These are phyloP conservation scores for Trididemnum miniatum DNA, from an alignment of 23 tunicate genomes.

Conservation along the genomic window DNA sequence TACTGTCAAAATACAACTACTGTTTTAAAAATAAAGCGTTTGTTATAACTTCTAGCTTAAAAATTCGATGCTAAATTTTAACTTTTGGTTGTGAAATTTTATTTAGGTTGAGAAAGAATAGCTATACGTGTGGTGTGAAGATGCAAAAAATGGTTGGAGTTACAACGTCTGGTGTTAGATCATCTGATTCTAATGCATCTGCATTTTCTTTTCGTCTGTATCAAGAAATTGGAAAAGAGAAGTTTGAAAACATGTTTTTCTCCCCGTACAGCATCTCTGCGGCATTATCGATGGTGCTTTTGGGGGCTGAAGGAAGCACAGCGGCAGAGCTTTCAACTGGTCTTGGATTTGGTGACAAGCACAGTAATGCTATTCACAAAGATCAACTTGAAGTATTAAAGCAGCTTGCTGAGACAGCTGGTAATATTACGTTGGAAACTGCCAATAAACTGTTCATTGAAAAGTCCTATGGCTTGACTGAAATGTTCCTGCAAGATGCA, in stretches of 20 bases:
- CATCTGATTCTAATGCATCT: too few species aligned
- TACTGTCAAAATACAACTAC: too few species aligned
- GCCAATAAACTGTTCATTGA: conserved; percentile 80
- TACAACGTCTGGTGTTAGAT: too few species aligned
- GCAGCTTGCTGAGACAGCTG: neutral
- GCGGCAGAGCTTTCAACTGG: neutral
- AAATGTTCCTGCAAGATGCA: conserved; percentile 29
- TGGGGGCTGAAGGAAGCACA: conserved; percentile 47
- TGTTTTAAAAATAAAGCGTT: too few species aligned
- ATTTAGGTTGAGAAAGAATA: too few species aligned
- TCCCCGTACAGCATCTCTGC: conserved; percentile 60
- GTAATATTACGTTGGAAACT: conserved; percentile 36
- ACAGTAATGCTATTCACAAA: neutral
- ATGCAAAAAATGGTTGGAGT: too few species aligned
- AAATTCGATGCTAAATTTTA: too few species aligned
- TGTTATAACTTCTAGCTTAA: too few species aligned
- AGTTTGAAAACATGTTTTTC: conserved; percentile 25
- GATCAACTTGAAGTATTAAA: neutral
- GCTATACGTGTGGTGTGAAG: too few species aligned
- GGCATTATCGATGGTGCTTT: conserved; percentile 39
- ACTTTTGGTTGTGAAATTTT: too few species aligned
- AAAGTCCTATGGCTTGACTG: conserved; percentile 23
- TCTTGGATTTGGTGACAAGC: neutral
- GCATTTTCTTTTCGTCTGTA: neutral
- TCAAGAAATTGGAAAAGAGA: neutral